Conservation (phyloP, 2,797 vertebrate genomes). For the Ataeniobius toweri region DNA sequence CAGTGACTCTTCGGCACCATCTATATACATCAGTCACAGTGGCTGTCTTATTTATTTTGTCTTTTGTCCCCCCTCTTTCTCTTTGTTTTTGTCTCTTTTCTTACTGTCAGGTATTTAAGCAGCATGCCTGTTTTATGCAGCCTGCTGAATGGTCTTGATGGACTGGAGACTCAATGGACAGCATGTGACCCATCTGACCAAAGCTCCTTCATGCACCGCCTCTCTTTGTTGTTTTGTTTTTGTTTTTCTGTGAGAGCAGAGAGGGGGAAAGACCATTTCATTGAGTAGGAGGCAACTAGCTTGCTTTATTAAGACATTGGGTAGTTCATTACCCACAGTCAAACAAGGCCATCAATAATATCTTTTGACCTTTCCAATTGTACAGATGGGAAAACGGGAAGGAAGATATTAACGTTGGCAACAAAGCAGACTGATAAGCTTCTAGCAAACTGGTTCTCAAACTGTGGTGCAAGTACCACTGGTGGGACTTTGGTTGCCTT, state of each 20-base stretch:
- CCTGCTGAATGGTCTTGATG: conserved; percentile 81
- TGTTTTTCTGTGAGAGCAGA: conserved; percentile 83
- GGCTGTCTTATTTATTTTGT: conserved; percentile 87
- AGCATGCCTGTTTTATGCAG: conserved; percentile 84
- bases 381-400: conserved; percentile 39
- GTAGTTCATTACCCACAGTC: conserved; percentile 69
- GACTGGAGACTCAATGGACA: conserved; percentile 81
- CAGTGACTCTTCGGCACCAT: conserved; percentile 83
- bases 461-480: background rate
- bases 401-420: background rate
- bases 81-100: conserved; percentile 84
- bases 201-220: conserved; percentile 81
- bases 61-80: conserved; percentile 77
- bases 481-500: background rate
- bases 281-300: conserved; percentile 82
- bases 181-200: conserved; percentile 88
- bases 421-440: background rate
- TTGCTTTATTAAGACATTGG: conserved; percentile 56
- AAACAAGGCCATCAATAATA: conserved; percentile 79
- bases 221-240: conserved; percentile 85
- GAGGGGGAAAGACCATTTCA: conserved; percentile 78
- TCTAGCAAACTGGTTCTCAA: background rate
- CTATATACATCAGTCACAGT: conserved; percentile 86
- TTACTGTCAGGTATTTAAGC: conserved; percentile 87
- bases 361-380: conserved; percentile 72